These are phyloP conservation scores for Jaculus jaculus DNA, from an alignment of 2,113 vertebrate genomes.

Conservation along the genomic window DNA sequence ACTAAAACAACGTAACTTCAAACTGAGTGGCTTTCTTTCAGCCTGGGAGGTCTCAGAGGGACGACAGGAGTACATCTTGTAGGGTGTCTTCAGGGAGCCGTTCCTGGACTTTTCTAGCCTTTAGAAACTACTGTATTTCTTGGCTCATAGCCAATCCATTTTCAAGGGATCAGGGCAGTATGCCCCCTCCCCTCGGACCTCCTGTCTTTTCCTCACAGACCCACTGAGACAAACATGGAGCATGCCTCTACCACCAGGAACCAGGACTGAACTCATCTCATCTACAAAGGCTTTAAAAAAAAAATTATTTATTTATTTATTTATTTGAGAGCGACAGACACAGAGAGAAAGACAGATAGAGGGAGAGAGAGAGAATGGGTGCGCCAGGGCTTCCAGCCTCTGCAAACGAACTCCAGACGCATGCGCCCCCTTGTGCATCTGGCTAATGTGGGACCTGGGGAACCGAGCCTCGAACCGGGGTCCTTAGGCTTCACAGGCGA, in stretches of 20 bases:
- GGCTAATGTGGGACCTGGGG: too few species aligned
- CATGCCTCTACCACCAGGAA: not conserved
- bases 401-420: too few species aligned
- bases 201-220: too few species aligned
- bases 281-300: not conserved
- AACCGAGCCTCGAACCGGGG: too few species aligned
- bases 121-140: not conserved
- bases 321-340: too few species aligned
- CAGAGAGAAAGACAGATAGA: too few species aligned
- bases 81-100: not conserved
- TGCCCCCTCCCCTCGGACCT: not conserved
- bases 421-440: too few species aligned
- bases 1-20: not conserved
- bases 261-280: not conserved
- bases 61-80: rapidly evolving
- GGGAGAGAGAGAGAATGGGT: too few species aligned
- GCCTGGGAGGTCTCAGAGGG: not conserved
- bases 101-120: not conserved
- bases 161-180: rapidly evolving
- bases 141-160: not conserved
- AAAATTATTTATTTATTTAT: too few species aligned
- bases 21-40: not conserved
- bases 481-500: too few species aligned
- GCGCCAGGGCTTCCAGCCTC: too few species aligned
- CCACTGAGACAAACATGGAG: rapidly evolving